Evolutionary conservation across 2,888 invertebrate genomes (phyloP).

Genomic region (Hymenopus coronatus): DNA sequence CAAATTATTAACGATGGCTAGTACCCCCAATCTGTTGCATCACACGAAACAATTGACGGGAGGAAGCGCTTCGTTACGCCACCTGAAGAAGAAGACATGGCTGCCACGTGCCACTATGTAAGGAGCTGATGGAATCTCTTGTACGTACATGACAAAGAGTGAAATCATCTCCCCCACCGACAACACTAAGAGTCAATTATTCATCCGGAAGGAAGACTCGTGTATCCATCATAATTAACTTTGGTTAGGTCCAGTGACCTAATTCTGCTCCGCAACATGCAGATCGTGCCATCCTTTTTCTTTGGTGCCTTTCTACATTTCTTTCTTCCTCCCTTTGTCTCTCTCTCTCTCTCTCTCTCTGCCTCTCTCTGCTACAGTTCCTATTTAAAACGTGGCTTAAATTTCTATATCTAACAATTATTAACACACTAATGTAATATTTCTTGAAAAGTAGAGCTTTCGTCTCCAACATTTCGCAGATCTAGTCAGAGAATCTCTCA

Average conservation of each 20-base stretch:
- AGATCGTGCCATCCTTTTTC: background rate
- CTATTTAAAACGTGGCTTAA: background rate
- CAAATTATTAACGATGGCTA: background rate
- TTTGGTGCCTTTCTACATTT: too few relatives aligned
- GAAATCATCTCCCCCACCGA: background rate
- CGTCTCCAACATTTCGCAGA: too few relatives aligned
- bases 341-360: too few relatives aligned
- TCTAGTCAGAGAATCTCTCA: too few relatives aligned
- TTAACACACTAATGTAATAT: too few relatives aligned
- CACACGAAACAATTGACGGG: background rate
- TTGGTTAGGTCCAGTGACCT: background rate
- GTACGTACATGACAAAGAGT: background rate
- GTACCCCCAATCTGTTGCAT: background rate
- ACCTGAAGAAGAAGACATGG: background rate
- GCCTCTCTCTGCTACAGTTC: background rate
- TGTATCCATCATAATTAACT: background rate
- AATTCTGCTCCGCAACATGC: background rate
- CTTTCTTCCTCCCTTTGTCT: too few relatives aligned
- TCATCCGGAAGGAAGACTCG: background rate
- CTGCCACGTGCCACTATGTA: background rate
- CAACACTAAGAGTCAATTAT: background rate
- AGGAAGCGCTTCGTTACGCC: background rate
- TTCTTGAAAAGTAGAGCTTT: too few relatives aligned
- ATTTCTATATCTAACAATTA: too few relatives aligned
- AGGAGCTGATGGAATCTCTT: background rate